A percentile compares a stretch with the other conserved stretches of the same genome.
Evolutionary conservation across 2,113 vertebrate species (phyloP).

Genomic region (Loxodonta africana): DNA sequence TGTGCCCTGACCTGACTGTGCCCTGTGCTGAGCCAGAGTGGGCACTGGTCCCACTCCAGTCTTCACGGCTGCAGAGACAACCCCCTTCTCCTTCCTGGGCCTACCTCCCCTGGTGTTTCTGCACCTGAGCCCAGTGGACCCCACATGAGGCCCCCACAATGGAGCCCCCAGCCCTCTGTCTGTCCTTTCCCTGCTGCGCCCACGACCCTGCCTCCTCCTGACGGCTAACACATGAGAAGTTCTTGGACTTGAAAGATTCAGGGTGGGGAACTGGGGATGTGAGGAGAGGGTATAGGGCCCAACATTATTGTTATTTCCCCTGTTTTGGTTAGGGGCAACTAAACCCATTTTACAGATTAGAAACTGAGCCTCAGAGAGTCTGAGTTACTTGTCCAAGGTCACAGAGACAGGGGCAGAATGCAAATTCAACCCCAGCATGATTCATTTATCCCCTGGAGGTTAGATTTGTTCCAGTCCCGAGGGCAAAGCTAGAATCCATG

Average conservation of each 20-base stretch:
- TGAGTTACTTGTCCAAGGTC: too few relatives aligned
- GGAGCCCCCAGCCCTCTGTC: not conserved
- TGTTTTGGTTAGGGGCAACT: not conserved
- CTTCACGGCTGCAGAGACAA: not conserved
- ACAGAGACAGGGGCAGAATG: not conserved
- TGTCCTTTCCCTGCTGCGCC: not conserved
- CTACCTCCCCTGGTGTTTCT: not conserved
- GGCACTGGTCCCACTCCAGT: not conserved
- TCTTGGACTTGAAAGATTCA: not conserved
- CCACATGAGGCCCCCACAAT: fast-evolving
- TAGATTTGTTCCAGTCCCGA: not conserved
- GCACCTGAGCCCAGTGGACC: not conserved
- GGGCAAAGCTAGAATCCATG: not conserved
- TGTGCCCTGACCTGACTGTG: not conserved
- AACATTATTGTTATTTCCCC: not conserved
- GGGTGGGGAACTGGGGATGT: not conserved
- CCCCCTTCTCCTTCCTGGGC: not conserved
- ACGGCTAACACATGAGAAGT: not conserved
- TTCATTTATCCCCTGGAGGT: not conserved
- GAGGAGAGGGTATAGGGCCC: not conserved
- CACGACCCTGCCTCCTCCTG: not conserved
- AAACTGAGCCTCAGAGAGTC: not conserved
- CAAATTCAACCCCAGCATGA: not conserved
- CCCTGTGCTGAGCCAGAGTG: not conserved
- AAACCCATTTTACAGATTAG: not conserved